phyloP scores from a whole-genome alignment of 1,140 invertebrate species.

The Cecropterus lyciades region DNA sequence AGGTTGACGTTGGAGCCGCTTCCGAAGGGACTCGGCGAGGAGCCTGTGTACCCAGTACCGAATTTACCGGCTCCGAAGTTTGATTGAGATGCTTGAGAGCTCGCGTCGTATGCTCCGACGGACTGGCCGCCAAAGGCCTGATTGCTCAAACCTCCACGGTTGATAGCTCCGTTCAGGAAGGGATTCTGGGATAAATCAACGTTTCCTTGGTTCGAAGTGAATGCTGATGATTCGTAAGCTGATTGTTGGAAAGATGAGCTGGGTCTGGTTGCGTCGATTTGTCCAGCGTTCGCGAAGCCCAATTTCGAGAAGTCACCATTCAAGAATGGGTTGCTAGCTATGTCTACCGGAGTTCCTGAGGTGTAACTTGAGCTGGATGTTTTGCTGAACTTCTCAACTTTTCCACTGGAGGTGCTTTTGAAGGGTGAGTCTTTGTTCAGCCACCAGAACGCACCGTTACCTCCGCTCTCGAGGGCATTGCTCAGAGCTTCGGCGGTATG shows the following conservation, averaged over 20 bases:
- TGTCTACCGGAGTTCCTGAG: slow-evolving; percentile 41
- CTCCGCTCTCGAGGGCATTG: slow-evolving; percentile 53
- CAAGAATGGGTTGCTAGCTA: slow-evolving; percentile 72
- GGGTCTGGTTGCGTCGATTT: slow-evolving; percentile 32
- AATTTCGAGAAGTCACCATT: slow-evolving; percentile 69
- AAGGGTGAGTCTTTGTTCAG: slow-evolving; percentile 83
- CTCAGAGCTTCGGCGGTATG: slow-evolving; percentile 52
- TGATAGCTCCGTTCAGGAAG: slow-evolving; percentile 51
- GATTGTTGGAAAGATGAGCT: slow-evolving; percentile 49
- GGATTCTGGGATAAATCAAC: slow-evolving; percentile 59
- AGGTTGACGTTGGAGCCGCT: slow-evolving; percentile 63
- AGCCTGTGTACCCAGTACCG: slow-evolving; percentile 56
- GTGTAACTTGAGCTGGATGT: slow-evolving; percentile 53
- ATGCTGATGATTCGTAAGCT: slow-evolving; percentile 55
- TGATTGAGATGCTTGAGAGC: slow-evolving; percentile 37
- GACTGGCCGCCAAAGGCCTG: not conserved
- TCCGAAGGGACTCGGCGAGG: slow-evolving; percentile 62
- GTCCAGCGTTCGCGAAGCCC: slow-evolving; percentile 41
- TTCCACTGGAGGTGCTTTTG: slow-evolving; percentile 59
- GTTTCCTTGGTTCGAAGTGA: slow-evolving; percentile 47
- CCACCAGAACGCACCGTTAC: slow-evolving; percentile 83
- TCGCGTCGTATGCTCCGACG: slow-evolving; percentile 4
- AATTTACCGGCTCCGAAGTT: slow-evolving; percentile 41
- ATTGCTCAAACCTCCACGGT: slow-evolving; percentile 8
- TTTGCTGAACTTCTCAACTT: slow-evolving; percentile 67